Conservation (phyloP, 2,797 vertebrate species). For the Enoplosus armatus region DNA sequence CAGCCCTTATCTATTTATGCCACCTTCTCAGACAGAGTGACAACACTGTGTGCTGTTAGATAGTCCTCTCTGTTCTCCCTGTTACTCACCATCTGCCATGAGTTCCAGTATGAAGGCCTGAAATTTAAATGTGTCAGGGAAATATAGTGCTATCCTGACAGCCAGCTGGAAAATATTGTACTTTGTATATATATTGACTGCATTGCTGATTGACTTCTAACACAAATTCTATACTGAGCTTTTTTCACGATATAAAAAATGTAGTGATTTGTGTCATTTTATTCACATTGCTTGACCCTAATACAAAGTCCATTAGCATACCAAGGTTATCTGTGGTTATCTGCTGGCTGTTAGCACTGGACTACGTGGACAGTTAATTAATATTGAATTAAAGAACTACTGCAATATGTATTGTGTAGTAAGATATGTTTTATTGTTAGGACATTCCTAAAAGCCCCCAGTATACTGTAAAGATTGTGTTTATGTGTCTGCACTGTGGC, state of each 20-base stretch:
- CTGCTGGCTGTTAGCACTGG: conserved; percentile 33
- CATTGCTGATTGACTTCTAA: neutral
- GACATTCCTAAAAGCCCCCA: neutral
- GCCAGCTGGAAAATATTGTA: neutral
- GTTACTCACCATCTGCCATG: neutral
- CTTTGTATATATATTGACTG: neutral
- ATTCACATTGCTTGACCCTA: conserved; percentile 34
- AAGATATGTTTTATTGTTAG: neutral
- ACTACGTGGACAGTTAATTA: conserved; percentile 36
- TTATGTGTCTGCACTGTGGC: conserved; percentile 9
- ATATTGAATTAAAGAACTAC: no score
- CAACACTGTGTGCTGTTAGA: conserved; percentile 5
- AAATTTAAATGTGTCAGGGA: neutral
- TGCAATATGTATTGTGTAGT: neutral
- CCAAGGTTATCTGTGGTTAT: conserved; percentile 67
- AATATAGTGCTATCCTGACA: neutral
- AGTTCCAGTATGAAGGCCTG: neutral
- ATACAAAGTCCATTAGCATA: conserved; percentile 65
- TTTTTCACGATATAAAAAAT: neutral
- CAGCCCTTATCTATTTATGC: neutral
- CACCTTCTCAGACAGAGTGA: neutral
- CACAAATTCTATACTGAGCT: neutral
- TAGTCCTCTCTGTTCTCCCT: neutral
- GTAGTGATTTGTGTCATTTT: conserved; percentile 3
- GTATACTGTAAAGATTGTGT: neutral